Evolutionary conservation across 2,113 vertebrate genomes (phyloP).

Genomic region (Ascaphus truei): DNA sequence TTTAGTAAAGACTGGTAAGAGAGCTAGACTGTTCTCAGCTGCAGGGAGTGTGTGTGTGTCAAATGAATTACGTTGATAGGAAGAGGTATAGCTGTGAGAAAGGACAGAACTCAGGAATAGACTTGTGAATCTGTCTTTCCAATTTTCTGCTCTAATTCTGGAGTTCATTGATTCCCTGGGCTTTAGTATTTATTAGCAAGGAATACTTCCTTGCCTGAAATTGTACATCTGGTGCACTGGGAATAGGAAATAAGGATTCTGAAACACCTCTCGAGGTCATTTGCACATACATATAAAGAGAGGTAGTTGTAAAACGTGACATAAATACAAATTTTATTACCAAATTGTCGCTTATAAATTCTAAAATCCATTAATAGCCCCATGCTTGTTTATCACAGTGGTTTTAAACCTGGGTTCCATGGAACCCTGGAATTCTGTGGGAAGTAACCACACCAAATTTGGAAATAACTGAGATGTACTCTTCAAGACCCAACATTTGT

Average conservation of each 20-base stretch:
- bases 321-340: too few relatives aligned
- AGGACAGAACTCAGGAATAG: slow-evolving; percentile 32
- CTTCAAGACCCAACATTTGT: too few relatives aligned
- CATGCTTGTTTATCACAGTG: too few relatives aligned
- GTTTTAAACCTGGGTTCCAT: too few relatives aligned
- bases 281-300: too few relatives aligned
- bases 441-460: too few relatives aligned
- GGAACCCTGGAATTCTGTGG: too few relatives aligned
- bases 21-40: slow-evolving; percentile 37
- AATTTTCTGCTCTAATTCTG: slow-evolving; percentile 48
- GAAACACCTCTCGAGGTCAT: too few relatives aligned
- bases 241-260: not conserved
- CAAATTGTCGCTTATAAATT: too few relatives aligned
- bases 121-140: slow-evolving; percentile 49
- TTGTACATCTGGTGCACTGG: not conserved
- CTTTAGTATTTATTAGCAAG: slow-evolving; percentile 40
- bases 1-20: slow-evolving; percentile 41
- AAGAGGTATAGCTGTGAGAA: slow-evolving; percentile 5
- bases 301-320: too few relatives aligned
- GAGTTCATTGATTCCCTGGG: slow-evolving; percentile 42
- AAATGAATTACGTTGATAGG: slow-evolving; percentile 48
- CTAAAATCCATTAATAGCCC: too few relatives aligned
- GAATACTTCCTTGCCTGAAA: slow-evolving; percentile 32
- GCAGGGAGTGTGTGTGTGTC: slow-evolving; percentile 40
- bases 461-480: too few relatives aligned